Evolutionary conservation across 2,113 vertebrate genomes (phyloP), one percentile per base, ranked within the genome.

Genomic region (Cephalophus harveyi): DNA sequence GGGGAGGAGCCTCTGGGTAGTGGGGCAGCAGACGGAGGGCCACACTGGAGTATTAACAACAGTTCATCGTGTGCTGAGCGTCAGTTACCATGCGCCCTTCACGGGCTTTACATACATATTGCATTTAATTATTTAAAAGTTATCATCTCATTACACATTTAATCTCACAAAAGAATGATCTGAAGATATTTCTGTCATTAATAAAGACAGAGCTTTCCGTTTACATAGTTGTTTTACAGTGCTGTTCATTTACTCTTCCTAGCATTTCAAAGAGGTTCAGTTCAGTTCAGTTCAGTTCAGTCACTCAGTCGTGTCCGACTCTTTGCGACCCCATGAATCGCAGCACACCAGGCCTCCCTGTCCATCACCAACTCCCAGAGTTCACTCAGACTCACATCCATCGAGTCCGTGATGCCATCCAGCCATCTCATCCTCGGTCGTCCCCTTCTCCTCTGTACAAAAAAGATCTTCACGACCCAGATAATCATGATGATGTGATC

Each of bases 131-230:
- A 79, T 27, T 64, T 96, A 60, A 25, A 88, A 84, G 40, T 46
- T 48, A 87, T 59, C 57, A 62, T 64, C 89, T 96, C 55, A 64
- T 87, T 40, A 57, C 27, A 87, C 50, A 57, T 19, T 84, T 79
- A 57, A 83, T 76, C 60, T 83, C 33, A 83, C 67, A 50, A 81
- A 83, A 46, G 59, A 71, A 92, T 30, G 52, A 43, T 76, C 16
- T 82, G 52, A 46, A 40, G 74, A 23, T 52, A 60, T 82, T 79
- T 67, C 57, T 55, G 50, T 40, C 54, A 19, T 28, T 81, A n/a
- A 40, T 71, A 67, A 83, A 92, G 25, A 85, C 13, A 92, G 46
- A 46, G 76, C 28, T 85, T 84, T 52, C 64, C 1, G 2, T 54
- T 64, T 81, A 21, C 54, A 40, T 19, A 40, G 48, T 43, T 62